These are phyloP conservation scores for Anastrepha obliqua DNA, from an alignment of 1,140 invertebrate species.

Conservation along the genomic window DNA sequence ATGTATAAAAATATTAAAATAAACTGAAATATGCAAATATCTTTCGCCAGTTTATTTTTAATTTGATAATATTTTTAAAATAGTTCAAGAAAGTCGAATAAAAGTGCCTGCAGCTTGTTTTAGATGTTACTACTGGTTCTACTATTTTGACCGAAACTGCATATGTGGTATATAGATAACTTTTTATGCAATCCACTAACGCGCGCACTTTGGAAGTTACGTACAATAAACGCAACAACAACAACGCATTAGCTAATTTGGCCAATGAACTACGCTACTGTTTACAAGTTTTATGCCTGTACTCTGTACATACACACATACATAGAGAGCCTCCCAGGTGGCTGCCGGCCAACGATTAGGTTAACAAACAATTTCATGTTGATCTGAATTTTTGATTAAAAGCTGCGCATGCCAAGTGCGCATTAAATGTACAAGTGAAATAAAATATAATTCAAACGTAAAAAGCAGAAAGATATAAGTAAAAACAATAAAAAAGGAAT, in stretches of 20 bases:
- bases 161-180: no score
- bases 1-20: no score
- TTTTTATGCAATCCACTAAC: no score
- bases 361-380: conserved; percentile 47
- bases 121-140: no score
- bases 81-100: no score
- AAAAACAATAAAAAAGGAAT: not conserved
- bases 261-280: conserved; percentile 12
- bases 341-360: not conserved
- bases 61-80: no score
- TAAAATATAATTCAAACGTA: not conserved
- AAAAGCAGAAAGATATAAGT: not conserved
- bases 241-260: not conserved
- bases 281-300: not conserved
- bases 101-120: no score
- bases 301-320: no score
- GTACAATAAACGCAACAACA: no score
- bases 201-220: not conserved
- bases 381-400: conserved; percentile 18
- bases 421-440: conserved; percentile 25
- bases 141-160: no score
- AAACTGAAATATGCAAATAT: no score
- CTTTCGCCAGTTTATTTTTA: no score
- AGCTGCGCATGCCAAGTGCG: conserved; percentile 23
- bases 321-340: not conserved